phyloP scores from a whole-genome alignment of 1,140 invertebrate species.

The Ctenoplectra terminalis region DNA sequence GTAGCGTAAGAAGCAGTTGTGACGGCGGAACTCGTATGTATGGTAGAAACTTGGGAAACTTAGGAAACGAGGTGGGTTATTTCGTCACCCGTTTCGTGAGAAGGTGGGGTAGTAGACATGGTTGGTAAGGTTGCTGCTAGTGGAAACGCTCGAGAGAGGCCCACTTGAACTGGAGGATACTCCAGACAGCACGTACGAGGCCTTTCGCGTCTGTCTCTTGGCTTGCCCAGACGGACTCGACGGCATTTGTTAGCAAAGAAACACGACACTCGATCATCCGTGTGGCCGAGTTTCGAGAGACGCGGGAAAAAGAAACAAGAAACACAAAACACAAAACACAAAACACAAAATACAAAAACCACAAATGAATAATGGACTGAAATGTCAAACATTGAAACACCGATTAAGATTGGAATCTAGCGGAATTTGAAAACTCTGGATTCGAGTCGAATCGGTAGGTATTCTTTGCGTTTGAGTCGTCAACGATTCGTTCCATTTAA shows the following conservation, averaged over 20 bases:
- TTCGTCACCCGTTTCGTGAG: slow-evolving; percentile 32
- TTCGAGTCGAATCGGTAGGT: no score
- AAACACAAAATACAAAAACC: neutral
- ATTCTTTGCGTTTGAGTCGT: no score
- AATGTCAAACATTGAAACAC: no score
- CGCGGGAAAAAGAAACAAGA: neutral
- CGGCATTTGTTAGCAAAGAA: slow-evolving; percentile 54
- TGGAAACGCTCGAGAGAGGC: slow-evolving; percentile 47
- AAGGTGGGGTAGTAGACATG: slow-evolving; percentile 25
- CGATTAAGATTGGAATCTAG: no score
- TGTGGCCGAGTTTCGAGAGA: slow-evolving; percentile 35
- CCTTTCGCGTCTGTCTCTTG: slow-evolving; percentile 47
- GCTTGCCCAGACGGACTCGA: slow-evolving; percentile 55
- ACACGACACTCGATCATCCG: slow-evolving; percentile 48
- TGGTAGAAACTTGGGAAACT: neutral
- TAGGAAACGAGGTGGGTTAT: slow-evolving; percentile 24
- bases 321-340: neutral
- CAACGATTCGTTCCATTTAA: slow-evolving; percentile 2
- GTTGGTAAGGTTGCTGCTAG: slow-evolving; percentile 41
- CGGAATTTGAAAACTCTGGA: no score
- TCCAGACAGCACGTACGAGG: slow-evolving; percentile 57
- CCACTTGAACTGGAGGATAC: slow-evolving; percentile 55
- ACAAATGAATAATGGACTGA: no score
- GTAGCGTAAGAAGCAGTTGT: neutral
- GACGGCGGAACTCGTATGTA: neutral